Percentiles rank a stretch among this genome's conserved stretches.
These are phyloP conservation scores for Heliothis peltigera DNA, from an alignment of 2,888 invertebrate species.

Conservation along the genomic window DNA sequence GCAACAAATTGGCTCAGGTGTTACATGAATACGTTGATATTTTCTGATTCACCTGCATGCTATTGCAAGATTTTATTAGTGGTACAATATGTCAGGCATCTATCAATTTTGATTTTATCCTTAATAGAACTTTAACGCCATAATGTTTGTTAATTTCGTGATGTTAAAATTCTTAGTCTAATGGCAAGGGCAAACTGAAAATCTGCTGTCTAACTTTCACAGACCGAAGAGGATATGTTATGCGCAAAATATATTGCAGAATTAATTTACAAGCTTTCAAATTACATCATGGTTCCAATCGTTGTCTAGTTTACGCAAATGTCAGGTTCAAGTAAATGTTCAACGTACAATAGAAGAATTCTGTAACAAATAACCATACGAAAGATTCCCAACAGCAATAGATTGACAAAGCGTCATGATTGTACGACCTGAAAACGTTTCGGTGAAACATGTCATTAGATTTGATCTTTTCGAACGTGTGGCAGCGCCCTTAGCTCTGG, in stretches of 20 bases:
- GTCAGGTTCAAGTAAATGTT: slow-evolving; percentile 21
- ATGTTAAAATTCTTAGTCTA: no score
- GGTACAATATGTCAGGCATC: slow-evolving; percentile 30
- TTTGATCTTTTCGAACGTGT: slow-evolving; percentile 76
- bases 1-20: slow-evolving; percentile 73
- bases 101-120: slow-evolving; percentile 20
- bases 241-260: not conserved
- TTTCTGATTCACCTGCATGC: slow-evolving; percentile 67
- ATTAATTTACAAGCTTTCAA: slow-evolving; percentile 9
- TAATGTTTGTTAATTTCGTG: not conserved
- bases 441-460: slow-evolving; percentile 76
- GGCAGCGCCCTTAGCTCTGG: slow-evolving; percentile 56
- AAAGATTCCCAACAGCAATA: slow-evolving; percentile 72
- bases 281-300: slow-evolving; percentile 11
- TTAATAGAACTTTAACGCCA: not conserved
- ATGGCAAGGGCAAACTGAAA: no score
- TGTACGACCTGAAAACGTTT: slow-evolving; percentile 73
- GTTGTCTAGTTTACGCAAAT: slow-evolving; percentile 20
- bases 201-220: no score
- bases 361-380: slow-evolving; percentile 43
- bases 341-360: slow-evolving; percentile 7
- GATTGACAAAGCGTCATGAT: slow-evolving; percentile 76
- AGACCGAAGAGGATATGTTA: not conserved
- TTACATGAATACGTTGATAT: slow-evolving; percentile 64
- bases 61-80: slow-evolving; percentile 54